phyloP scores from a whole-genome alignment of 2,888 invertebrate genomes.

The Antheraea assamensis region DNA sequence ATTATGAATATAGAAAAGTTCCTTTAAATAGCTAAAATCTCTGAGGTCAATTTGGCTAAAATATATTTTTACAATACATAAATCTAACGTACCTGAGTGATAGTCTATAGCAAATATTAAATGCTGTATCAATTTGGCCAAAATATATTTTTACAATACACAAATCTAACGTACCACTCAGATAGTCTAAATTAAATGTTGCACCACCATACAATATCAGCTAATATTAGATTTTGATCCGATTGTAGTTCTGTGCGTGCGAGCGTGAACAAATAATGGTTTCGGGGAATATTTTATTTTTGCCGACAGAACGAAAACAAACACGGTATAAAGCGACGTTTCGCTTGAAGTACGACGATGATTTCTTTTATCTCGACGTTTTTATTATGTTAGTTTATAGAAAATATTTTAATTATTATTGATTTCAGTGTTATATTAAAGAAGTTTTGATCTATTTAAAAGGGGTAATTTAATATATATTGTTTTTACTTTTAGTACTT shows the following conservation, averaged over 20 bases:
- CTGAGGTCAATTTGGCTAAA: background rate
- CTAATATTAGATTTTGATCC: slow-evolving; percentile 21
- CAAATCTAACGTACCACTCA: background rate
- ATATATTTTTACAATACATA: background rate
- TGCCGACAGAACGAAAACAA: slow-evolving; percentile 10
- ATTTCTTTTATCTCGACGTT: background rate
- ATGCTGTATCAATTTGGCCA: background rate
- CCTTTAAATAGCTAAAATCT: too few relatives aligned
- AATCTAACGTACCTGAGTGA: background rate
- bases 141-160: background rate
- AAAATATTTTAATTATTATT: background rate
- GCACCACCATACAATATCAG: background rate
- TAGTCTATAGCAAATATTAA: background rate
- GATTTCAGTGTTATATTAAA: background rate
- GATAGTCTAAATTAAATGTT: background rate
- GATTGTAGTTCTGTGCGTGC: slow-evolving; percentile 16
- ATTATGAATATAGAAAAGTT: too few relatives aligned
- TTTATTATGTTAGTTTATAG: background rate
- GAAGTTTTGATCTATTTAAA: too few relatives aligned
- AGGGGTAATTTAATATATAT: too few relatives aligned
- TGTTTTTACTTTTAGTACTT: too few relatives aligned
- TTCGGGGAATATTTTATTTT: slow-evolving; percentile 15
- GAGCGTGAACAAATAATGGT: slow-evolving; percentile 20
- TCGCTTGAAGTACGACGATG: background rate
- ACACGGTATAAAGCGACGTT: slow-evolving; percentile 7